Base-by-base conservation (phyloP, 2,888 invertebrate genomes). In the Microplitis deprimator region DNA sequence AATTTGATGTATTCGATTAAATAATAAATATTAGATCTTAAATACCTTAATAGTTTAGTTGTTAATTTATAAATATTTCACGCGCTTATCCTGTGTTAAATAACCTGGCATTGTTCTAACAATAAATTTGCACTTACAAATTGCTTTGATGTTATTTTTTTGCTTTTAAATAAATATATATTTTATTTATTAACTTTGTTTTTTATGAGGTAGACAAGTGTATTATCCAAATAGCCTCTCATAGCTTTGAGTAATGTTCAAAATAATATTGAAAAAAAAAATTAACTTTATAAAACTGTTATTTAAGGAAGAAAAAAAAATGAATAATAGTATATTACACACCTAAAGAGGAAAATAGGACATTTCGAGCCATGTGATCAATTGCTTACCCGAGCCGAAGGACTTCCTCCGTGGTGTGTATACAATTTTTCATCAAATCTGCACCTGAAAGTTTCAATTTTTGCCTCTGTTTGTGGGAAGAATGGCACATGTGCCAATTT, bases 171-270 rank as follows among this genome's bases (percentile, higher is more conserved):
- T 50, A 50, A 13, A 50, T 50, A 13, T 50, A 50, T 50, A 13
- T 62, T 69, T 50, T 75, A 68, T 69, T 68, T n/a, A 13, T 59
- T 77, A 10, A 68, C 71, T 78, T 69, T 39, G 67, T 77, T 40
- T 73, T 78, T 82, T 85, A 85, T 89, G 89, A 89, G 89, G 89
- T 89, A 89, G 89, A 89, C 87, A 85, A 87, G 89, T 89, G 87
- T 89, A 89, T 89, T 87, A 86, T 89, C 87, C 87, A 85, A 86
- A 86, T 87, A 88, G 88, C 89, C 82, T 86, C 86, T 85, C 65
- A 80, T 82, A 89, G 88, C 88, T 85, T 87, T 81, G 83, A 86
- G 84, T 87, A 87, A 87, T 83, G 87, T 86, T 87, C 85, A 88
- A 87, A 82, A 81, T 82, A 86, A 85, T 84, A 81, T 85, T 62